phyloP scores from a whole-genome alignment of 2,797 vertebrate genomes.

The Cephalopachus bancanus region DNA sequence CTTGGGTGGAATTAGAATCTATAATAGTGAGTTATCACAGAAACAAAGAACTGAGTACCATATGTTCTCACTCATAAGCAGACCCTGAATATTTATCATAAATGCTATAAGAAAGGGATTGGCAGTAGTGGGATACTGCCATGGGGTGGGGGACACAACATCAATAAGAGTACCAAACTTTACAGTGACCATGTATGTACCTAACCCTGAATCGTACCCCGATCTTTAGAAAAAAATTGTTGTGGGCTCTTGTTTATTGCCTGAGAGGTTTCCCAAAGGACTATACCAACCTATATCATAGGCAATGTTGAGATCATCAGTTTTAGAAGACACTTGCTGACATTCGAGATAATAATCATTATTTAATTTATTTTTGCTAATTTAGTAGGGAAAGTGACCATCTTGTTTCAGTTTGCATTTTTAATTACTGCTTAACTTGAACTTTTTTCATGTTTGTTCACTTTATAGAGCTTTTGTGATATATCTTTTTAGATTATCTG shows the following conservation, averaged over 20 bases:
- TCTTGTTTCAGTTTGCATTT: constrained; percentile 10
- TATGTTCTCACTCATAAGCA: no score
- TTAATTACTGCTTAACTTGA: neutral
- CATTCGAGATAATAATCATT: neutral
- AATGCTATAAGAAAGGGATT: no score
- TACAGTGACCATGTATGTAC: no score
- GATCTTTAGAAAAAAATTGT: no score
- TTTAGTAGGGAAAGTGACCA: neutral
- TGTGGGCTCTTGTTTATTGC: neutral
- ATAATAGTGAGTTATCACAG: no score
- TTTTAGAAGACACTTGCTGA: neutral
- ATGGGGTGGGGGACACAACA: no score
- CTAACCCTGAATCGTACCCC: no score
- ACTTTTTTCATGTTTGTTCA: neutral
- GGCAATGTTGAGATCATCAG: neutral
- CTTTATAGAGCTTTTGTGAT: neutral
- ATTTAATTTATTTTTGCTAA: neutral
- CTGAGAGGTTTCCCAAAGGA: neutral
- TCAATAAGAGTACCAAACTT: no score
- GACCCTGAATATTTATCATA: no score
- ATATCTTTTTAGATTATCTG: neutral
- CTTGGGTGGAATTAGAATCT: no score
- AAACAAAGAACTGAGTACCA: no score
- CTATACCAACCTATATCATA: neutral
- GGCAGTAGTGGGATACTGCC: no score